A percentile compares a stretch with the other conserved stretches of the same genome.
phyloP scores from a whole-genome alignment of 2,888 invertebrate genomes.

The Erynnis tages region DNA sequence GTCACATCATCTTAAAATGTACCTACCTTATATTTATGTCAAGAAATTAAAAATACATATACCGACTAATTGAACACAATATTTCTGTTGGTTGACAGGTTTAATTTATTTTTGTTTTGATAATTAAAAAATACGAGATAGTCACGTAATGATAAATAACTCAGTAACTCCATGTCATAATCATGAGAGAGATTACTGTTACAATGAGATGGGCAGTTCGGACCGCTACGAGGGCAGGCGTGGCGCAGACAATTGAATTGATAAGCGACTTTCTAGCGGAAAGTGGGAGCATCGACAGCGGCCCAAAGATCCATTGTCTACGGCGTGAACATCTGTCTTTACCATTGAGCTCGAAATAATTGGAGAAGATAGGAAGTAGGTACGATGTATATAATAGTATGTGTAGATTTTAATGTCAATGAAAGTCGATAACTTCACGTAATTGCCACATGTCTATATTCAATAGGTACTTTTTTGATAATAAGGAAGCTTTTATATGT shows the following conservation, averaged over 20 bases:
- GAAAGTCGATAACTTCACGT: slow-evolving; percentile 2
- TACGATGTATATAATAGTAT: slow-evolving; percentile 11
- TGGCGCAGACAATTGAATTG: slow-evolving; percentile 71
- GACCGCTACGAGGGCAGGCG: slow-evolving; percentile 48
- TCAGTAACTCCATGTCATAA: slow-evolving; percentile 1
- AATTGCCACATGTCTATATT: not conserved
- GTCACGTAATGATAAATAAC: no score
- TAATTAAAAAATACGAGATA: no score
- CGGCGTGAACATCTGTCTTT: slow-evolving; percentile 21
- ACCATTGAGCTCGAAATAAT: slow-evolving; percentile 21
- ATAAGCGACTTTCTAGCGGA: slow-evolving; percentile 71
- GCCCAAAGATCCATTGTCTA: slow-evolving; percentile 25
- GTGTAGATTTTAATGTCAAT: slow-evolving; percentile 5
- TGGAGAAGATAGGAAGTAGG: slow-evolving; percentile 15
- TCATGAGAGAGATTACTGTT: slow-evolving; percentile 10
- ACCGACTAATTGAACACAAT: no score
- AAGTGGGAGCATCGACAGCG: slow-evolving; percentile 34
- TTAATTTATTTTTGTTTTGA: no score
- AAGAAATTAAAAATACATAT: no score
- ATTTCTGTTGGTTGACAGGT: no score
- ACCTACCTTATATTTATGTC: no score
- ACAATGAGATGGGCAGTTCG: slow-evolving; percentile 57
- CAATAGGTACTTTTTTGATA: no score
- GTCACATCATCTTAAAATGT: no score
- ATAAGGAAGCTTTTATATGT: no score